Percentiles rank a stretch among this genome's conserved stretches.
phyloP scores from a whole-genome alignment of 1,140 invertebrate species.

The Rhynchophorus ferrugineus region DNA sequence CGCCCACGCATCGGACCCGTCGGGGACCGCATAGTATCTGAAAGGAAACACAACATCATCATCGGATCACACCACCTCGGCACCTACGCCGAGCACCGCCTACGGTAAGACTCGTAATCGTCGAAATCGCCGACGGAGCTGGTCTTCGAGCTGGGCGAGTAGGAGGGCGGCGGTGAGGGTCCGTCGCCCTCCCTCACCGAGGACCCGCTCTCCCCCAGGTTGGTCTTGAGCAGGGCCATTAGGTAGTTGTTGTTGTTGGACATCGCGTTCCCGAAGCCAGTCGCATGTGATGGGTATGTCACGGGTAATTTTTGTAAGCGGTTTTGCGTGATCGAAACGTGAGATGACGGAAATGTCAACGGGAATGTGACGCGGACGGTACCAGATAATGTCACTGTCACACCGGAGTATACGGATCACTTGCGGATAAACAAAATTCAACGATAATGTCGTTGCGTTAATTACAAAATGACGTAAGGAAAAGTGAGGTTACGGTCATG shows the following conservation, averaged over 20 bases:
- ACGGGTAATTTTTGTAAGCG: conserved; percentile 1
- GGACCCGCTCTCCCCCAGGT: conserved; percentile 11
- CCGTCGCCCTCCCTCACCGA: conserved; percentile 2
- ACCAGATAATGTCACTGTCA: too few relatives aligned
- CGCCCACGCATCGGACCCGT: conserved; percentile 33
- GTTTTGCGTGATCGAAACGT: conserved; percentile 2
- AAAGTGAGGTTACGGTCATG: too few relatives aligned
- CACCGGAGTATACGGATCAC: too few relatives aligned
- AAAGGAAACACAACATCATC: conserved; percentile 21
- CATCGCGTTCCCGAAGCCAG: background rate
- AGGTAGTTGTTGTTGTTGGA: conserved; percentile 18
- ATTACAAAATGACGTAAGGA: too few relatives aligned
- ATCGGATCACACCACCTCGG: too few relatives aligned
- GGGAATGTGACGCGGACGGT: too few relatives aligned
- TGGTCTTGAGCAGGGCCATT: conserved; percentile 26
- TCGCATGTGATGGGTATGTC: conserved; percentile 6
- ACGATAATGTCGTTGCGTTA: too few relatives aligned
- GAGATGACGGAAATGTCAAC: conserved; percentile 1
- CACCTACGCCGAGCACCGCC: background rate
- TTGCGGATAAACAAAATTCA: too few relatives aligned
- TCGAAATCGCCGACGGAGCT: conserved; percentile 20
- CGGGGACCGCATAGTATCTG: conserved; percentile 30
- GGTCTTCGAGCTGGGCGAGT: conserved; percentile 17
- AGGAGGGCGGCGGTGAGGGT: conserved; percentile 9
- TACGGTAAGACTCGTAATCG: conserved; percentile 8